Evolutionary conservation across 2,888 invertebrate genomes (phyloP).

Genomic region (Hecatera dysodea): DNA sequence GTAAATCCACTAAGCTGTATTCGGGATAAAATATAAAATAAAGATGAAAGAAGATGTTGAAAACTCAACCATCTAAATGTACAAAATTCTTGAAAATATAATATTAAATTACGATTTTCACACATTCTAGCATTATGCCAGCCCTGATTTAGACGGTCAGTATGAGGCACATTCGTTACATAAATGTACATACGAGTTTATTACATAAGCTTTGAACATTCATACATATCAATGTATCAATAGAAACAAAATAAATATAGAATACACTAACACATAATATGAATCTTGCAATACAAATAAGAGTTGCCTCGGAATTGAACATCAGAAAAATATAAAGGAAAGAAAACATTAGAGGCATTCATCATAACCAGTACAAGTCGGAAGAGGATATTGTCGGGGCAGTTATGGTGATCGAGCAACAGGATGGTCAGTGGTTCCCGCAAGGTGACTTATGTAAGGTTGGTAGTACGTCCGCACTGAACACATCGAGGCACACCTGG

Average conservation of each 20-base stretch:
- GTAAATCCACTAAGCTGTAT: not conserved
- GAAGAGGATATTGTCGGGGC: conserved; percentile 33
- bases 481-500: conserved; percentile 3
- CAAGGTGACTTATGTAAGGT: conserved; percentile 22
- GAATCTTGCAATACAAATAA: not conserved
- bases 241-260: conserved; percentile 30
- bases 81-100: too few species aligned
- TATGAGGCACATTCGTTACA: conserved; percentile 48
- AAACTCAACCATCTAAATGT: not conserved
- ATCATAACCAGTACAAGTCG: not conserved
- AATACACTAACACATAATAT: conserved; percentile 14
- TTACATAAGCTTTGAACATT: conserved; percentile 42
- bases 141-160: conserved; percentile 37
- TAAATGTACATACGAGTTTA: conserved; percentile 44
- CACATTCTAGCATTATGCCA: conserved; percentile 1
- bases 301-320: too few species aligned
- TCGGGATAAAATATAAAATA: not conserved
- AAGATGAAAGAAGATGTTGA: too few species aligned
- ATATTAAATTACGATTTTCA: too few species aligned
- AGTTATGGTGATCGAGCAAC: conserved; percentile 23
- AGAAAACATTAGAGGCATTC: not conserved
- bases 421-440: conserved; percentile 15
- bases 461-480: conserved; percentile 9
- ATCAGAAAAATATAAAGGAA: not conserved
- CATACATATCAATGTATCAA: too few species aligned